Evolutionary conservation across 2,113 vertebrate species (phyloP).

Genomic region (Thamnophis sirtalis): DNA sequence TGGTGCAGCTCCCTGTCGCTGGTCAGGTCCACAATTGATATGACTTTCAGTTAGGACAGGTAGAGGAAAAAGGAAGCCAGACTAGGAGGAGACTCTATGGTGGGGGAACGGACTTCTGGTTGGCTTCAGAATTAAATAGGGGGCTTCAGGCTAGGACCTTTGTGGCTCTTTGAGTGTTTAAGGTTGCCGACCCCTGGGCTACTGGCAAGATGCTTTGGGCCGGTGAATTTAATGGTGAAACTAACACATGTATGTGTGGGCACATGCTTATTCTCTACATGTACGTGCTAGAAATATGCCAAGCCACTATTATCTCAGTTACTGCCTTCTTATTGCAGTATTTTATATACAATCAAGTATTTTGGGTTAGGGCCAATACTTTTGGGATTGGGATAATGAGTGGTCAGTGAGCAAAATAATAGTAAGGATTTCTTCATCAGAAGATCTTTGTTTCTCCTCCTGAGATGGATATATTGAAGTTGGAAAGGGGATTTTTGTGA

Average conservation of each 20-base stretch:
- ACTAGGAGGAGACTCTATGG: too few species aligned
- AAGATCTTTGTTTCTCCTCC: constrained; percentile 37
- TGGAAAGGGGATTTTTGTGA: constrained; percentile 45
- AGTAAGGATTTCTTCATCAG: constrained; percentile 40
- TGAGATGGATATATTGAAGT: constrained; percentile 72
- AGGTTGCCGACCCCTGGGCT: too few species aligned
- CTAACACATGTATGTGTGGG: neutral
- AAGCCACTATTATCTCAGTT: constrained; percentile 58
- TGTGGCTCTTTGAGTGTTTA: too few species aligned
- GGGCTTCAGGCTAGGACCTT: too few species aligned
- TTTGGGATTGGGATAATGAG: constrained; percentile 39
- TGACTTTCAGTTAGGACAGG: too few species aligned
- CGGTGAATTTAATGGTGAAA: constrained; percentile 28
- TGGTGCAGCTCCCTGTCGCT: too few species aligned
- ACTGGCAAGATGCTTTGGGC: constrained; percentile 5
- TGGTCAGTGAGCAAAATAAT: constrained; percentile 52
- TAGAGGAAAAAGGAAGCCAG: too few species aligned
- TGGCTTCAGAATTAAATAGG: too few species aligned
- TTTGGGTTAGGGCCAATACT: constrained; percentile 42
- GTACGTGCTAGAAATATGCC: constrained; percentile 33
- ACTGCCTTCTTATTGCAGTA: constrained; percentile 44
- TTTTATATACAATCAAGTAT: neutral
- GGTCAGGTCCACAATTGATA: too few species aligned
- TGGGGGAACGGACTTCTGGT: too few species aligned
- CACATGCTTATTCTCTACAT: neutral